Conservation (phyloP, 2,797 vertebrate species). For the Trachurus trachurus region DNA sequence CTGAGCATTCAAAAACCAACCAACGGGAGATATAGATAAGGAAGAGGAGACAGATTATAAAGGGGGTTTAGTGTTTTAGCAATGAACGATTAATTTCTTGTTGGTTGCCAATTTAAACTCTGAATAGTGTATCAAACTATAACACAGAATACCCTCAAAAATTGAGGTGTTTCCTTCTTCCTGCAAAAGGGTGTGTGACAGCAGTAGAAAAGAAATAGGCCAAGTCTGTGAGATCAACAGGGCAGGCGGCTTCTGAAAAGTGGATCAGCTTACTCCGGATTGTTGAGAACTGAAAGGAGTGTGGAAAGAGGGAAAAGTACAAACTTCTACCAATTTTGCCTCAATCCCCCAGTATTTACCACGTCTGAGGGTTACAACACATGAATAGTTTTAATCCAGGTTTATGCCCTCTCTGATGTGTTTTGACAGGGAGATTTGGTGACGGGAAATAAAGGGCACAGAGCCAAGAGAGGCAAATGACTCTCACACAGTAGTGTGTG, state of each 20-base stretch:
- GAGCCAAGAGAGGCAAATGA: conserved; percentile 44
- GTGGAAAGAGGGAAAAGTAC: conserved; percentile 26
- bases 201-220: conserved; percentile 70
- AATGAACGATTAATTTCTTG: not conserved
- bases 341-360: conserved; percentile 20
- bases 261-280: conserved; percentile 73
- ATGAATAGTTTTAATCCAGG: conserved; percentile 62
- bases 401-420: conserved; percentile 61
- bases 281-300: conserved; percentile 52
- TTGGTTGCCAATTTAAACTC: not conserved
- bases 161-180: conserved; percentile 50
- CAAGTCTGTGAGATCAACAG: conserved; percentile 68
- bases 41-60: not conserved
- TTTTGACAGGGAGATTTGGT: conserved; percentile 67
- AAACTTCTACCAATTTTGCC: conserved; percentile 26
- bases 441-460: conserved; percentile 44
- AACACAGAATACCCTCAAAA: conserved; percentile 12
- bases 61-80: not conserved
- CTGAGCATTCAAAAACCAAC: not conserved
- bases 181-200: conserved; percentile 66
- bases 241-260: conserved; percentile 62
- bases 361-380: conserved; percentile 44
- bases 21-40: not conserved
- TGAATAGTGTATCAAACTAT: conserved; percentile 18
- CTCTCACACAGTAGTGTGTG: conserved; percentile 31